These are phyloP conservation scores for Dinocampus coccinellae DNA, from an alignment of 2,888 invertebrate genomes.

Conservation along the genomic window DNA sequence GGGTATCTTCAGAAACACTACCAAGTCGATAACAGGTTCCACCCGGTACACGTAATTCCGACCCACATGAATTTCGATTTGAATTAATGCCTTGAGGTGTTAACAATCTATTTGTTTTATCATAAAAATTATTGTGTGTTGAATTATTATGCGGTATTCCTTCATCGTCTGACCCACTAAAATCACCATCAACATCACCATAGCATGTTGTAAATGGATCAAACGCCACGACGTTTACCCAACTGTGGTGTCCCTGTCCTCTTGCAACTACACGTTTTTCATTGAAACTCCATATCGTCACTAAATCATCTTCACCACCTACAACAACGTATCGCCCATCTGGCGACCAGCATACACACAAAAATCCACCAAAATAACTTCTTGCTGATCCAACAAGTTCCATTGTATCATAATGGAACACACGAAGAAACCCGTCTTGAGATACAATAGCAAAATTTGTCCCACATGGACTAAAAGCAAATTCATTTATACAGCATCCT, in stretches of 20 bases:
- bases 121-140: slow-evolving; percentile 57
- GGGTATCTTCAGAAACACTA: slow-evolving; percentile 97
- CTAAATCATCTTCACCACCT: slow-evolving; percentile 98
- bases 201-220: slow-evolving; percentile 87
- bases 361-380: slow-evolving; percentile 97
- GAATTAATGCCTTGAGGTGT: slow-evolving; percentile 61
- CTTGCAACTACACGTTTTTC: slow-evolving; percentile 96
- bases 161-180: slow-evolving; percentile 73
- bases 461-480: slow-evolving; percentile 96
- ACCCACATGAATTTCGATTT: slow-evolving; percentile 68
- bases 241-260: slow-evolving; percentile 97
- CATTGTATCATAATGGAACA: slow-evolving; percentile 98
- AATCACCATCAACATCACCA: slow-evolving; percentile 72
- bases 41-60: slow-evolving; percentile 66
- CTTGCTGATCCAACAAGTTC: slow-evolving; percentile 93
- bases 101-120: slow-evolving; percentile 60
- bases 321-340: slow-evolving; percentile 95
- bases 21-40: slow-evolving; percentile 87
- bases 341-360: slow-evolving; percentile 98
- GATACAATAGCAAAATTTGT: slow-evolving; percentile 94
- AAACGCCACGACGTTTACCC: slow-evolving; percentile 98
- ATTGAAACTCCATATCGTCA: slow-evolving; percentile 95
- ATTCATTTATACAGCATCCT: slow-evolving; percentile 91
- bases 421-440: slow-evolving; percentile 93
- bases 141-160: slow-evolving; percentile 61